A percentile compares a stretch with the other conserved stretches of the same genome.
These are phyloP conservation scores for Cerceris ruficornis DNA, from an alignment of 2,888 invertebrate species.

Conservation along the genomic window DNA sequence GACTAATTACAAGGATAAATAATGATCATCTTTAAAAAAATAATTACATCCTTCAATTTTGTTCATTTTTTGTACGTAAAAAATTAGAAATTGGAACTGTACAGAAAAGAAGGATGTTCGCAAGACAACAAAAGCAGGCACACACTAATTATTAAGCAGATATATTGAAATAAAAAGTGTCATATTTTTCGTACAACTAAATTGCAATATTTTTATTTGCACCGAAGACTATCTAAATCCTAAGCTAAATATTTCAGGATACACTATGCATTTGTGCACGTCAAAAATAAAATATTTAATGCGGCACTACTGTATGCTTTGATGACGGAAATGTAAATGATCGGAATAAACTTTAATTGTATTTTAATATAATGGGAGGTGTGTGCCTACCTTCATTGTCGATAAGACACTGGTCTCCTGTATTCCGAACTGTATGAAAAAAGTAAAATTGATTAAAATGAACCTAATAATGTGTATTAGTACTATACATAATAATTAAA, in stretches of 20 bases:
- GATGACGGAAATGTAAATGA: constrained; percentile 26
- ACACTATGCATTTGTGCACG: constrained; percentile 11
- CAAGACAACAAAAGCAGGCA: constrained; percentile 76
- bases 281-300: constrained; percentile 3
- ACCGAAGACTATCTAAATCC: not conserved
- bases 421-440: constrained; percentile 82
- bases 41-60: not conserved
- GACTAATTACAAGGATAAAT: too few species aligned
- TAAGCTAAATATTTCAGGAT: not conserved
- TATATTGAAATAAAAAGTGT: constrained; percentile 18
- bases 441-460: constrained; percentile 60
- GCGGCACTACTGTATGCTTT: not conserved
- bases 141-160: constrained; percentile 71
- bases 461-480: constrained; percentile 1
- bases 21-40: not conserved
- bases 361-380: constrained; percentile 63
- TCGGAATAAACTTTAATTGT: constrained; percentile 45
- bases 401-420: constrained; percentile 83
- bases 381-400: constrained; percentile 84
- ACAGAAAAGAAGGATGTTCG: constrained; percentile 3
- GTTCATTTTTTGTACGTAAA: not conserved
- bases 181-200: constrained; percentile 11
- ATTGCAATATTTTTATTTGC: not conserved
- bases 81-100: not conserved
- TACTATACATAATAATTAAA: too few species aligned